Conservation (phyloP, 1,140 invertebrate genomes). For the Marisa cornuarietis region DNA sequence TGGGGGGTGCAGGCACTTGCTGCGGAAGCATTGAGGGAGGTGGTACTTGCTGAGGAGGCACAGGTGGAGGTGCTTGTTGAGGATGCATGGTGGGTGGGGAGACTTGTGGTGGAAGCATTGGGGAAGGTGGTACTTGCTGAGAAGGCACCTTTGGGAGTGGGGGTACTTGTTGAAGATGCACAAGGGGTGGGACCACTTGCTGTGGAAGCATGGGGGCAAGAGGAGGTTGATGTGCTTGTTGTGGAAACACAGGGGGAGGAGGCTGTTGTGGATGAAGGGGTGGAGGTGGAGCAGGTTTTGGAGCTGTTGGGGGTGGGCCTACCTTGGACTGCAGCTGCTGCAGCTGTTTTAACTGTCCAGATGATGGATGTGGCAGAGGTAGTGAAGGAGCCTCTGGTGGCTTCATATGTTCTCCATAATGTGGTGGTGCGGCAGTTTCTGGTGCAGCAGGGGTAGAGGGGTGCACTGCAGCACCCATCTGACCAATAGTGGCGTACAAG, state of each 20-base stretch:
- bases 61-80: background rate
- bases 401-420: slow-evolving; percentile 5
- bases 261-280: slow-evolving; percentile 14
- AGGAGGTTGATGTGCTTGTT: slow-evolving; percentile 19
- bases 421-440: slow-evolving; percentile 1
- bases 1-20: background rate
- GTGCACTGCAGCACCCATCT: background rate
- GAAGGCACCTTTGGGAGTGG: background rate
- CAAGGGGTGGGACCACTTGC: slow-evolving; percentile 9
- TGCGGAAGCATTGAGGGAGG: background rate
- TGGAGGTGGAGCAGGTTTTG: slow-evolving; percentile 19
- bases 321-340: slow-evolving; percentile 1
- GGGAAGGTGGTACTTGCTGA: background rate
- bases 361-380: slow-evolving; percentile 12
- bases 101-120: background rate
- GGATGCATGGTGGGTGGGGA: background rate
- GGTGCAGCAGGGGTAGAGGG: background rate
- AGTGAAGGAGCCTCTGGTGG: slow-evolving; percentile 23
- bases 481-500: slow-evolving; percentile 11
- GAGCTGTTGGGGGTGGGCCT: slow-evolving; percentile 24
- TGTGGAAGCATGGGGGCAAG: slow-evolving; percentile 21
- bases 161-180: slow-evolving; percentile 15
- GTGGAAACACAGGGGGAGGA: background rate
- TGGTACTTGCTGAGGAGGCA: slow-evolving; percentile 3
- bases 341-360: slow-evolving; percentile 9